These are phyloP conservation scores for Melanotaenia nigrans DNA, from an alignment of 2,797 vertebrate genomes.

Conservation along the genomic window DNA sequence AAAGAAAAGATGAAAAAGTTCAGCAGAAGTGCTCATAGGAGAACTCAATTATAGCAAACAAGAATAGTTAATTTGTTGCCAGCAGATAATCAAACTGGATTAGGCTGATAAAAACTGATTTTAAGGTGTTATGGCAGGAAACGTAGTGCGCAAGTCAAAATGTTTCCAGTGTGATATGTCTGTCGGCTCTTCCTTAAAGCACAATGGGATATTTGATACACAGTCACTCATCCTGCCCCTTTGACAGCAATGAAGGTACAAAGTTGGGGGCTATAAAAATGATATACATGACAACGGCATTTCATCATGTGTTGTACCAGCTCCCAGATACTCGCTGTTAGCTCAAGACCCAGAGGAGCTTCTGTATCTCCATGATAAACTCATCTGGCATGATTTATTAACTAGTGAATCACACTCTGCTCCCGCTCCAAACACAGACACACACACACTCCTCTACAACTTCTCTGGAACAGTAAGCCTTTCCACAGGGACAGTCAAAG, in stretches of 20 bases:
- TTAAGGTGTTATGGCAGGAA: conserved; percentile 68
- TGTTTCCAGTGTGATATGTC: conserved; percentile 59
- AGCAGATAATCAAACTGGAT: conserved; percentile 80
- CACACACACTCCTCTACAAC: conserved; percentile 66
- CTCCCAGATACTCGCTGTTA: conserved; percentile 83
- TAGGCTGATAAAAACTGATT: conserved; percentile 76
- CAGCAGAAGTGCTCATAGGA: conserved; percentile 68
- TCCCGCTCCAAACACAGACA: conserved; percentile 59
- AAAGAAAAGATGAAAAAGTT: conserved; percentile 77
- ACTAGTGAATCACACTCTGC: conserved; percentile 83
- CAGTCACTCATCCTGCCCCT: conserved; percentile 76
- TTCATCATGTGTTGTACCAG: conserved; percentile 84
- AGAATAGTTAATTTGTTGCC: conserved; percentile 79
- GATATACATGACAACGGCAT: conserved; percentile 85
- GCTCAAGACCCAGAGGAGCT: conserved; percentile 84
- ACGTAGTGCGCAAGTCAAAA: conserved; percentile 43
- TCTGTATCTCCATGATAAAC: conserved; percentile 88
- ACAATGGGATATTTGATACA: conserved; percentile 71
- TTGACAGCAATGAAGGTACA: conserved; percentile 80
- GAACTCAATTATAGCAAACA: conserved; percentile 81
- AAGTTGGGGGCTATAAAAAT: conserved; percentile 83
- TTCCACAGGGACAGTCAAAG: conserved; percentile 85
- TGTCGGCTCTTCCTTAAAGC: conserved; percentile 72
- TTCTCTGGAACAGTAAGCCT: conserved; percentile 80
- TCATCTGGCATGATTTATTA: conserved; percentile 91